Evolutionary conservation across 2,113 vertebrate genomes (phyloP), one percentile per base, ranked within the genome.

Genomic region (Paratilapia polleni): DNA sequence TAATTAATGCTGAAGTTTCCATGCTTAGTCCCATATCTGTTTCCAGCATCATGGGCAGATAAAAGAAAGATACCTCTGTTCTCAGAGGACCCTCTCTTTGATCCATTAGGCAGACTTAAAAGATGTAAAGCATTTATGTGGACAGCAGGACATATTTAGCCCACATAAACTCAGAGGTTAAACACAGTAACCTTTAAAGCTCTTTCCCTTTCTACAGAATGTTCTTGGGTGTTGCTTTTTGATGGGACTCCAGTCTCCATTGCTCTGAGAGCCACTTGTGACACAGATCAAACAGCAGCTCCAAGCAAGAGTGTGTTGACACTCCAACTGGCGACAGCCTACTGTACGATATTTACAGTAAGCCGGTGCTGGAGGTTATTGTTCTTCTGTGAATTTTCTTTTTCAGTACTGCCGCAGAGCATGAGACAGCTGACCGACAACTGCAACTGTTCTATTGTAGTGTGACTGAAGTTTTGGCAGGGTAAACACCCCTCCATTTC

Each of bases 1-100:
- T 93, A 87, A 91, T 91, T 87, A 77, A 94, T 84, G 81, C 54
- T 24, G 3, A 31, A 66, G 78, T 83, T 85, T 87, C 68, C 56
- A 76, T 62, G 31, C 15, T 5, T 3, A 19, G 80, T 82, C 66
- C 78, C 26, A 47, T 76, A 63, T 86, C 85, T 89, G 47, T 70
- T 70, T 68, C 76, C 74, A 82, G 73, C 64, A 56, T 73, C 85
- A 70, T 73, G 59, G 36, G 36, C 80, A 87, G 60, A 83, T 63
- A 41, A 75, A 84, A 87, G 61, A 73, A 20, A 36, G 66, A 87
- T 77, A 58, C 54, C 60, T 41, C 75, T 57, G 10, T 62, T 73
- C 68, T 78, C 86, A 22, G 19, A 5, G 24, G 68, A 47, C 34
- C 22, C 34, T 56, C 38, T 59, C 80, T 85, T 85, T 85, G 76